Evolutionary conservation across 1,140 invertebrate genomes (phyloP).

Genomic region (Drosophila kanapiae): DNA sequence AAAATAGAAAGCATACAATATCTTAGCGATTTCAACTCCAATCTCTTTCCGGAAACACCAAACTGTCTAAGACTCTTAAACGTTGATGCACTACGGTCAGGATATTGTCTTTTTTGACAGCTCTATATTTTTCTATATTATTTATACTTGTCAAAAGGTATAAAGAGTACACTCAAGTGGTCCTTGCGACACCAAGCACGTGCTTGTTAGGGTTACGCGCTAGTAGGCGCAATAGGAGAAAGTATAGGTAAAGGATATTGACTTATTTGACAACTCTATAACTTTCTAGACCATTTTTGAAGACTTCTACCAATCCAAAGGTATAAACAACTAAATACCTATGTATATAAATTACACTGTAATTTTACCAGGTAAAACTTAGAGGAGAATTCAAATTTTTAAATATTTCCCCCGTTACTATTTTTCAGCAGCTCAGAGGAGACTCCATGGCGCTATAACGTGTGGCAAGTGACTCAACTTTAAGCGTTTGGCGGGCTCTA

Average conservation of each 20-base stretch:
- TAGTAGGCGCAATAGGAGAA: too few relatives aligned
- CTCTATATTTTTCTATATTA: too few relatives aligned
- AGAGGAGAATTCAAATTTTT: not conserved
- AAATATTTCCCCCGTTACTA: too few relatives aligned
- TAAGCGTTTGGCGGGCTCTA: slow-evolving; percentile 29
- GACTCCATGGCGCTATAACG: slow-evolving; percentile 34
- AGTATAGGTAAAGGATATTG: too few relatives aligned
- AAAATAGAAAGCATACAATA: not conserved
- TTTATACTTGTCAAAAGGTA: too few relatives aligned
- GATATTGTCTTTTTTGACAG: not conserved
- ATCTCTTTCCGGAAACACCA: not conserved
- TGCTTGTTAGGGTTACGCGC: too few relatives aligned
- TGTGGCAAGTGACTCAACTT: slow-evolving; percentile 59
- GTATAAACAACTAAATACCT: not conserved
- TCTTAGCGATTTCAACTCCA: not conserved
- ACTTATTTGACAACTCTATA: not conserved
- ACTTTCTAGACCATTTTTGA: not conserved
- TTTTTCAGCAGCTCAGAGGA: slow-evolving; percentile 1
- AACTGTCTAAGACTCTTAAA: too few relatives aligned
- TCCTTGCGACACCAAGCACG: too few relatives aligned
- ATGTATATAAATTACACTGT: not conserved
- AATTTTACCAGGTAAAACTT: not conserved
- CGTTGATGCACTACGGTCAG: too few relatives aligned
- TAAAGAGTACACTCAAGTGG: too few relatives aligned
- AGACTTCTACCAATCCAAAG: not conserved